A percentile compares a stretch with the other conserved stretches of the same genome.
Evolutionary conservation across 1,140 invertebrate species (phyloP).

Genomic region (Holotrichia oblita): DNA sequence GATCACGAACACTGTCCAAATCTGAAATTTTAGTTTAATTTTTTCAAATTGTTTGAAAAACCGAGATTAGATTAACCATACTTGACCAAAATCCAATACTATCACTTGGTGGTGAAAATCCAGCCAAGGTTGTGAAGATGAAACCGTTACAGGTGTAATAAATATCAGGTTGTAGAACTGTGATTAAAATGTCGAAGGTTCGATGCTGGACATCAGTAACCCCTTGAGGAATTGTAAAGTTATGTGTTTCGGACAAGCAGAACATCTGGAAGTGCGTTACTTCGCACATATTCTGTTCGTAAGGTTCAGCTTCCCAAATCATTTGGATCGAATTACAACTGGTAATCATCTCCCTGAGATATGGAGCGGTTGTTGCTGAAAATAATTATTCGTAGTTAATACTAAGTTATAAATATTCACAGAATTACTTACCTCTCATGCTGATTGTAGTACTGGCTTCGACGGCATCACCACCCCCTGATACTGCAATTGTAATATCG

Average conservation of each 20-base stretch:
- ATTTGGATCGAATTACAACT: constrained; percentile 36
- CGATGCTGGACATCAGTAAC: background rate
- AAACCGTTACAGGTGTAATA: constrained; percentile 33
- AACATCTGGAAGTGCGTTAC: constrained; percentile 29
- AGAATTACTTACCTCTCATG: constrained; percentile 9
- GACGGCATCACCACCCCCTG: background rate
- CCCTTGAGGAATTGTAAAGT: constrained; percentile 15
- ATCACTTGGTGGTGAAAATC: constrained; percentile 20
- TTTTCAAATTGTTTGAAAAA: too few species aligned
- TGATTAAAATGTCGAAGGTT: constrained; percentile 21
- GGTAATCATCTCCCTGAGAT: background rate
- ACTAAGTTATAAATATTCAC: background rate
- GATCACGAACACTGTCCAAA: constrained; percentile 12
- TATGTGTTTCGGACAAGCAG: constrained; percentile 18
- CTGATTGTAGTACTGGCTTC: background rate
- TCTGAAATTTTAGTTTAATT: constrained; percentile 7
- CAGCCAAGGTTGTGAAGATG: constrained; percentile 15
- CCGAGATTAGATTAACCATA: background rate
- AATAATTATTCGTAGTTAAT: background rate
- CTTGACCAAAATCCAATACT: constrained; percentile 21
- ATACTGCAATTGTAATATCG: background rate
- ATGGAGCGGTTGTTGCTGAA: background rate
- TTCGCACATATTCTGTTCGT: constrained; percentile 15
- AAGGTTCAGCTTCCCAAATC: constrained; percentile 21
- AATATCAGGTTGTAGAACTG: constrained; percentile 9